Percentiles rank a stretch among this genome's conserved stretches.
Evolutionary conservation across 2,797 vertebrate species (phyloP).

Genomic region (Neopelma chrysocephalum): DNA sequence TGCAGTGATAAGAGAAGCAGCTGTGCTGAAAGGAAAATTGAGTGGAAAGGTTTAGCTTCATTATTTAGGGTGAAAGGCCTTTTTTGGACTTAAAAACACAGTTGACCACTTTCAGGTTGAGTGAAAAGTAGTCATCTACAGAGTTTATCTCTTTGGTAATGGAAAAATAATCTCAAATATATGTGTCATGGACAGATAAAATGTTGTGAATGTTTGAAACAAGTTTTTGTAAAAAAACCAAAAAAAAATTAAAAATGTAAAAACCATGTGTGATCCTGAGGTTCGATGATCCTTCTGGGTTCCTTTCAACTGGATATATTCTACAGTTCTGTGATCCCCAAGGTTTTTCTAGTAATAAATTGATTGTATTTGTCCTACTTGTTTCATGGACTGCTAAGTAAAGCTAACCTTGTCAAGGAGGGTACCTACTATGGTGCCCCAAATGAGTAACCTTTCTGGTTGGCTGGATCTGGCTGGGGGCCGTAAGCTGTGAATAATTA

Average conservation of each 20-base stretch:
- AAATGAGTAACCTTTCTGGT: slow-evolving; percentile 36
- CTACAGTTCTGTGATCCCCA: not conserved
- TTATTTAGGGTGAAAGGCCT: not conserved
- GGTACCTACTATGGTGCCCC: not conserved
- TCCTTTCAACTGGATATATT: not conserved
- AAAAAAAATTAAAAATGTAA: not conserved
- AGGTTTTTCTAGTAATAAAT: not conserved
- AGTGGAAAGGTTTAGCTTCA: slow-evolving; percentile 31
- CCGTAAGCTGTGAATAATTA: not conserved
- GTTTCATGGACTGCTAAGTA: slow-evolving; percentile 13
- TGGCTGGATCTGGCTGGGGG: slow-evolving; percentile 9
- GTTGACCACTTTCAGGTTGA: slow-evolving; percentile 12
- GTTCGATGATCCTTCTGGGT: not conserved
- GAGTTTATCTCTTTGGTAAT: not conserved
- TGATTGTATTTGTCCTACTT: not conserved
- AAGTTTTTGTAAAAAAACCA: not conserved
- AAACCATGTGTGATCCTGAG: not conserved
- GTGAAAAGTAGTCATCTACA: slow-evolving; percentile 29
- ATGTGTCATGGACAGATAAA: not conserved
- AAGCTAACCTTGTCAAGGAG: slow-evolving; percentile 3
- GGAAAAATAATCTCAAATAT: not conserved
- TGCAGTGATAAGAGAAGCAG: slow-evolving; percentile 59
- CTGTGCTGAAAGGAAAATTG: slow-evolving; percentile 4
- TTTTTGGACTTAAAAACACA: slow-evolving; percentile 20
- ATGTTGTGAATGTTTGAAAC: not conserved